Conservation (phyloP, 2,113 vertebrate species). For the Dinomys branickii region DNA sequence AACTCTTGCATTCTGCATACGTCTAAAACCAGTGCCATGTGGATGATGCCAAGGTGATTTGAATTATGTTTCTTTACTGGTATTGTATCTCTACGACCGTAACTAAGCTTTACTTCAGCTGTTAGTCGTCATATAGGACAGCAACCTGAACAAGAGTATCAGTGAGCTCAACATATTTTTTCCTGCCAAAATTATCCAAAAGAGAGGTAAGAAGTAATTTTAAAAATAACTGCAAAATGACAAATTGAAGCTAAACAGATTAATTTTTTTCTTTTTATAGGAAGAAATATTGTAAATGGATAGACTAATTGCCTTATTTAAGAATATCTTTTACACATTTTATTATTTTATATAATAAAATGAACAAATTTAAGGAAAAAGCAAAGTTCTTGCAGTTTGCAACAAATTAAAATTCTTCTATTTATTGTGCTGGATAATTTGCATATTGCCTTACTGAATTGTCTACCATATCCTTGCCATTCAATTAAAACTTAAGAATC, state of each 20-base stretch:
- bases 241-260: background rate
- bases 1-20: too few species aligned
- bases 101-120: background rate
- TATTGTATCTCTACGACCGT: background rate
- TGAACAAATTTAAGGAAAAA: constrained; percentile 26
- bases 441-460: background rate
- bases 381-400: background rate
- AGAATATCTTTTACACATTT: background rate
- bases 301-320: constrained; percentile 34
- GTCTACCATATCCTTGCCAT: background rate
- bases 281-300: constrained; percentile 54
- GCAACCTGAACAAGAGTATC: background rate
- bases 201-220: background rate
- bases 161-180: constrained; percentile 23
- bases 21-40: too few species aligned
- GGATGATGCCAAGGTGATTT: background rate
- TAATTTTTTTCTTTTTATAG: background rate
- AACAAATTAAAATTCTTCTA: background rate
- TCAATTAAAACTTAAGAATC: background rate
- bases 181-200: constrained; percentile 2
- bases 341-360: constrained; percentile 33
- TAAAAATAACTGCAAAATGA: constrained; percentile 49
- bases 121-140: background rate
- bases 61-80: constrained; percentile 42
- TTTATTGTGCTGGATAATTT: constrained; percentile 41